Evolutionary conservation across 1,140 invertebrate species (phyloP).

Genomic region (Ptiloglossa arizonensis): DNA sequence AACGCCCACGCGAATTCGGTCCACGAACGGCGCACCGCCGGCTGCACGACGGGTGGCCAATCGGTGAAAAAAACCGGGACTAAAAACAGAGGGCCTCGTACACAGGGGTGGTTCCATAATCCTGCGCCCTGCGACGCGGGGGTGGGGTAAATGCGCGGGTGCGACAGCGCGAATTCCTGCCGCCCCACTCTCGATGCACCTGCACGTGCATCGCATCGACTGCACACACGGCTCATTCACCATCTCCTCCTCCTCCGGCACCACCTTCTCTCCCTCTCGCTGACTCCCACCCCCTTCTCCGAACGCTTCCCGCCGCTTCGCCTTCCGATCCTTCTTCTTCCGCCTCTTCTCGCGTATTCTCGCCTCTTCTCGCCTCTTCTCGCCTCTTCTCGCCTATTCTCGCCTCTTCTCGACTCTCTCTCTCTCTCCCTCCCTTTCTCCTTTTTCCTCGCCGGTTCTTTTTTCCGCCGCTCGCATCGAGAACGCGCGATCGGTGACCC

Average conservation of each 20-base stretch:
- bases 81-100: conserved; percentile 67
- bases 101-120: conserved; percentile 73
- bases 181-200: conserved; percentile 64
- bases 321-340: conserved; percentile 44
- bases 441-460: conserved; percentile 3
- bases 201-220: conserved; percentile 67
- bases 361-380: too few relatives aligned
- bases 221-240: conserved; percentile 47
- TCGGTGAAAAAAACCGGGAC: conserved; percentile 69
- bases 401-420: too few relatives aligned
- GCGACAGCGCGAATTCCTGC: conserved; percentile 70
- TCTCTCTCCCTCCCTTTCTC: too few relatives aligned
- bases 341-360: not conserved
- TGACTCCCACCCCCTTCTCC: not conserved
- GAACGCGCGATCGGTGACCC: conserved; percentile 26
- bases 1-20: conserved; percentile 68
- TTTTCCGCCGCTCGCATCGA: not conserved
- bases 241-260: conserved; percentile 23
- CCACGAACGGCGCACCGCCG: conserved; percentile 62
- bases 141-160: conserved; percentile 70
- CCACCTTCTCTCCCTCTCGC: not conserved
- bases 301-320: conserved; percentile 1
- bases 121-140: conserved; percentile 67
- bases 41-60: conserved; percentile 64
- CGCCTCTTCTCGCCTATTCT: too few relatives aligned